Evolutionary conservation across 2,113 vertebrate genomes (phyloP).

Genomic region (Phalacrocorax carbo): DNA sequence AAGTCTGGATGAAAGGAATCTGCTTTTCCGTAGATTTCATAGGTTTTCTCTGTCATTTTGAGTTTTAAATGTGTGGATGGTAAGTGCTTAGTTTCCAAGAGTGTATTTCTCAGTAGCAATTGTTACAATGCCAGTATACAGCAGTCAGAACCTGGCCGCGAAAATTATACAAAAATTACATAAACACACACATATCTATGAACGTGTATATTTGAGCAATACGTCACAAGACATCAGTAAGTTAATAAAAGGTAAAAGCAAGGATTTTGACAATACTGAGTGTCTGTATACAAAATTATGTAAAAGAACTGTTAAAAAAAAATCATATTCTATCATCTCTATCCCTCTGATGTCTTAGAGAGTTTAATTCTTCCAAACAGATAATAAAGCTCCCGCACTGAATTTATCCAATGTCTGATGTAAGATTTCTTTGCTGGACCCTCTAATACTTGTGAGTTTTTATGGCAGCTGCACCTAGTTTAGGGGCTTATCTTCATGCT

Average conservation of each 20-base stretch:
- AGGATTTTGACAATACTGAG: neutral
- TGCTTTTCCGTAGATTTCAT: neutral
- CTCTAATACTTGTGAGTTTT: neutral
- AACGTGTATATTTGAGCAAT: neutral
- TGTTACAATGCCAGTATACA: neutral
- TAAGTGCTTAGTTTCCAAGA: neutral
- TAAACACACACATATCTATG: neutral
- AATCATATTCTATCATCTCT: neutral
- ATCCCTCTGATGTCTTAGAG: neutral
- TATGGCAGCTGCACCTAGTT: neutral
- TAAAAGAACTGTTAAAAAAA: neutral
- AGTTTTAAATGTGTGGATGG: neutral
- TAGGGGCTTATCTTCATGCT: neutral
- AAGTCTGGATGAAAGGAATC: neutral
- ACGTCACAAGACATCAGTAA: neutral
- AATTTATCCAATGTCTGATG: neutral
- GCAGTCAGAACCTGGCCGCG: neutral
- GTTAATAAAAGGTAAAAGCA: neutral
- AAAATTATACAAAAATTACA: neutral
- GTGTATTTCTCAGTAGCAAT: neutral
- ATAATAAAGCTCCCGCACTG: neutral
- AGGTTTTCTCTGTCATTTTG: neutral
- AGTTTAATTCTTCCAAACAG: neutral
- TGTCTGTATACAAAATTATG: neutral
- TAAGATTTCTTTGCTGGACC: neutral